Evolutionary conservation across 1,140 invertebrate species (phyloP), one percentile per base, ranked within the genome.

Genomic region (Anoplolepis gracilipes): DNA sequence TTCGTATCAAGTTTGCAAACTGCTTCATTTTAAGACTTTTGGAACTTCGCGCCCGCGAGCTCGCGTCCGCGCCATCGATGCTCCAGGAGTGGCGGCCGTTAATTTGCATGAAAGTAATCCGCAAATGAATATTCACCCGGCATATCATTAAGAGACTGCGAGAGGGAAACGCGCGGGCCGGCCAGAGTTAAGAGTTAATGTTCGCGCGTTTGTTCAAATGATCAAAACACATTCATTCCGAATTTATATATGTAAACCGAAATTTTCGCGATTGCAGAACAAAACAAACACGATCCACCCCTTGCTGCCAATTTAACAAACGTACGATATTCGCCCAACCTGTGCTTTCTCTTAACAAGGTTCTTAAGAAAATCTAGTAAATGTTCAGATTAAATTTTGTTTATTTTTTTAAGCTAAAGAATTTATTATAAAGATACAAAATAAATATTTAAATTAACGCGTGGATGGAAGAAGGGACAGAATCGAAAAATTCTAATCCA

Each of bases 41-140:
- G 78, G 67, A 82, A 82, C 67, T 82, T 55, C 55, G 49, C 53
- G 39, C 53, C 25, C 67, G 33, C 77, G 64, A 69, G 78, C n/a
- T n/a, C n/a, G n/a, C n/a, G n/a, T n/a, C n/a, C n/a, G n/a, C 70
- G 39, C 78, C 67, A 72, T 82, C 78, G 67, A 72, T 82, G 25
- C 53, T 73, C 65, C 67, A 61, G 67, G 67, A 82, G 78, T 53
- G 55, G 78, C 55, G 78, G 78, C 78, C 78, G 78, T 82, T 82
- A 82, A 82, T 82, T 82, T 82, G 78, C 78, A 82, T 82, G 78
- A 61, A 82, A 82, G 78, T 82, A 82, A 82, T 82, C 67, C 78
- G 78, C 78, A 82, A 82, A 82, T 82, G 78, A 82, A 82, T 82
- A 82, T 82, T 82, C 78, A 82, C 78, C 67, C 78, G 53, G 78